Evolutionary conservation across 2,113 vertebrate species (phyloP).

Genomic region (Phaethornis superciliosus): DNA sequence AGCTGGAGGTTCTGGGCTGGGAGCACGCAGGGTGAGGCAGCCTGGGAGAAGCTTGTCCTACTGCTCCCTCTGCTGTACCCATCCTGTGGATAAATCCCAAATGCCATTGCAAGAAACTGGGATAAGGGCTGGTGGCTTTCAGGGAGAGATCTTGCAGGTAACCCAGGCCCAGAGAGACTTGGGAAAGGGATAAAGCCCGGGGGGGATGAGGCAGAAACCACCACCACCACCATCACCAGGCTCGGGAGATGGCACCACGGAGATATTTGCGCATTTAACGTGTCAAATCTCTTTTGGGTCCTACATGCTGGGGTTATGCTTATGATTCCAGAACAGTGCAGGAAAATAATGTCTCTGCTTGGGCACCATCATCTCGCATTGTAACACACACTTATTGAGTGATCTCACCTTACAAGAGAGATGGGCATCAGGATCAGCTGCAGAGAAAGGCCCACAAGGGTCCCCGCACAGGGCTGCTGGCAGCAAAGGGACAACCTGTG

Average conservation of each 20-base stretch:
- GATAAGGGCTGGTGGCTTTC: neutral
- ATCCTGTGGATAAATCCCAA: conserved; percentile 50
- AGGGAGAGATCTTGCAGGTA: neutral
- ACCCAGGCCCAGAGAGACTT: neutral
- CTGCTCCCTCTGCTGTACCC: conserved; percentile 70
- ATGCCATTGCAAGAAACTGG: neutral
- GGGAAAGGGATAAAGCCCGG: neutral
- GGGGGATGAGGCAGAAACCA: neutral
- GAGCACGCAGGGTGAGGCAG: neutral
- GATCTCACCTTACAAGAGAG: neutral
- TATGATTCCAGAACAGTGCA: rapidly evolving
- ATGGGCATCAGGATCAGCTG: neutral
- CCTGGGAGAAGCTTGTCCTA: conserved; percentile 44
- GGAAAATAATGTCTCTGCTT: neutral
- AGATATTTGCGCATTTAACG: rapidly evolving
- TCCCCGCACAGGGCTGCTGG: neutral
- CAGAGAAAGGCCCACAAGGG: neutral
- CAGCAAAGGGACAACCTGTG: neutral
- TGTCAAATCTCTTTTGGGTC: neutral
- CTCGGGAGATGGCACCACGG: rapidly evolving
- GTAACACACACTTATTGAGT: neutral
- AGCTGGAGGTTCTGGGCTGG: neutral
- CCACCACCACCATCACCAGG: neutral
- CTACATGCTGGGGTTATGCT: neutral
- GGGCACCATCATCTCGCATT: neutral